Conservation (phyloP, 1,140 invertebrate genomes). For the Drosophila melanogaster region DNA sequence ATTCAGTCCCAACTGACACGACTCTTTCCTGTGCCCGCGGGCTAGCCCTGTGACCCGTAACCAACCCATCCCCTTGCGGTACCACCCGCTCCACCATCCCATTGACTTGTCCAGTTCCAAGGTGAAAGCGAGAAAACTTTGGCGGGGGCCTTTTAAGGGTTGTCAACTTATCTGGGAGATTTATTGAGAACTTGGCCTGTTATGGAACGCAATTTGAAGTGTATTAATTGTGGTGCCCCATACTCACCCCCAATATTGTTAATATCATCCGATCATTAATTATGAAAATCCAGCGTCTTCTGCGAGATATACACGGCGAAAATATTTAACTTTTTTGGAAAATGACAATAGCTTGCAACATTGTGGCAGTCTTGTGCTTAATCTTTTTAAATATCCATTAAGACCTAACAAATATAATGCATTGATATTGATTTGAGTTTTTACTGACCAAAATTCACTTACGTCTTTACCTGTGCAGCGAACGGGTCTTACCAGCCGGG, state of each 20-base stretch:
- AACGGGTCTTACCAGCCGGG: conserved; percentile 94
- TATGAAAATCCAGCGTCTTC: conserved; percentile 46
- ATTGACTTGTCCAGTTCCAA: conserved; percentile 31
- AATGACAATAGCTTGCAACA: too few relatives aligned
- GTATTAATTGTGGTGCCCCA: conserved; percentile 68
- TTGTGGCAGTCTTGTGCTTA: too few relatives aligned
- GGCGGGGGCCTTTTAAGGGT: conserved; percentile 56
- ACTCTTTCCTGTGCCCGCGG: conserved; percentile 66
- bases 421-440: background rate
- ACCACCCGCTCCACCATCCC: background rate
- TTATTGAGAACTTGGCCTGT: conserved; percentile 68
- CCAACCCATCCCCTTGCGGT: background rate
- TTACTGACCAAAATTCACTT: background rate
- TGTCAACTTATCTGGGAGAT: conserved; percentile 80
- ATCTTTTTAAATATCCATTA: too few relatives aligned
- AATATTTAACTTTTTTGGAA: too few relatives aligned
- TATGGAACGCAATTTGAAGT: conserved; percentile 78
- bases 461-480: conserved; percentile 87
- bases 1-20: conserved; percentile 57
- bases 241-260: conserved; percentile 28
- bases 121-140: conserved; percentile 67
- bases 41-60: conserved; percentile 15
- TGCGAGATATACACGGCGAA: background rate
- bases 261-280: conserved; percentile 60
- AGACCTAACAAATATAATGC: too few relatives aligned